Conservation (phyloP, 2,113 vertebrate species). For the Sialia sialis region DNA sequence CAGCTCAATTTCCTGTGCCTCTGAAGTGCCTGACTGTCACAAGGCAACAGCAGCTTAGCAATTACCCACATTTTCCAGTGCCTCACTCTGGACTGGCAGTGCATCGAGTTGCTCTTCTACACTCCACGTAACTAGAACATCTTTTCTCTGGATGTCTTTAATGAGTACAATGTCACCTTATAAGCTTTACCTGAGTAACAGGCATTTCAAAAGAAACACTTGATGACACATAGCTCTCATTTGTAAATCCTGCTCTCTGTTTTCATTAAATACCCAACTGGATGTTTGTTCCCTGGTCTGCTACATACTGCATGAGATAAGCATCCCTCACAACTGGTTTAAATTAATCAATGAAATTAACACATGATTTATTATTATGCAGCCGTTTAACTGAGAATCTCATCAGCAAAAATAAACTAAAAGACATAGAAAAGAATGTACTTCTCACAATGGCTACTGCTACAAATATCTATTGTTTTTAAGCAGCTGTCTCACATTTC, state of each 20-base stretch:
- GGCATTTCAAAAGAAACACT: neutral
- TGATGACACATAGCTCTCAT: neutral
- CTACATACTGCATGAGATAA: neutral
- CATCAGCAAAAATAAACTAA: neutral
- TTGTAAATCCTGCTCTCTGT: neutral
- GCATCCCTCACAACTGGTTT: neutral
- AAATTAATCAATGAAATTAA: neutral
- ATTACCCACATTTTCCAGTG: neutral
- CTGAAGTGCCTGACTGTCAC: neutral
- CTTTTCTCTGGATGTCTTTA: neutral
- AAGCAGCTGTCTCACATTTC: neutral
- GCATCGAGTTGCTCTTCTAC: neutral
- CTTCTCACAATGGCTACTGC: accelerated
- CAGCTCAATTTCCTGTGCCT: neutral
- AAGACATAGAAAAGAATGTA: neutral
- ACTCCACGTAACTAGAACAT: neutral
- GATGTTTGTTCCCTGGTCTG: neutral
- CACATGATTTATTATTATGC: neutral
- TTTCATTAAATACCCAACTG: neutral
- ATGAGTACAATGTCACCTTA: neutral
- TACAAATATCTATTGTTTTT: neutral
- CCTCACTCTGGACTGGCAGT: neutral
- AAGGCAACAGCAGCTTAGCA: slow-evolving; percentile 12
- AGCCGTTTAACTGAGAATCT: neutral
- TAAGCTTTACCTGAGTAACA: neutral